Conservation (phyloP, 1,140 invertebrate species). For the Aleiodes sp. region DNA sequence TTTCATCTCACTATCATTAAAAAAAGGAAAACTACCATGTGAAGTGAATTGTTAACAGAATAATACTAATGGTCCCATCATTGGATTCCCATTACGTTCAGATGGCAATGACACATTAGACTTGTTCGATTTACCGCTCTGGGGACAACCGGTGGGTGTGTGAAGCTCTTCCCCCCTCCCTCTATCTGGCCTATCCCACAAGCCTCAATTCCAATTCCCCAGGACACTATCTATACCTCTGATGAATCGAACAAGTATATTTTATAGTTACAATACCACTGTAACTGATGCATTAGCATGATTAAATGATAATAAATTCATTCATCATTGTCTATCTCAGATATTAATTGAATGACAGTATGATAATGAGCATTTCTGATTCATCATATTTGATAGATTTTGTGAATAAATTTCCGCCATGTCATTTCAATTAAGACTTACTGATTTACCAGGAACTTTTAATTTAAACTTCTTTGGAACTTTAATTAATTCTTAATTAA, state of each 20-base stretch:
- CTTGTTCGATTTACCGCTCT: neutral
- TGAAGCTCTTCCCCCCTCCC: neutral
- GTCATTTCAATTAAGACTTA: too few relatives aligned
- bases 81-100: constrained; percentile 4
- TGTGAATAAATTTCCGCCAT: too few relatives aligned
- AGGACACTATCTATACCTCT: neutral
- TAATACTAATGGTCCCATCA: neutral
- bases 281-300: neutral
- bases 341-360: too few relatives aligned
- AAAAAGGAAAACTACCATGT: too few relatives aligned
- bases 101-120: neutral
- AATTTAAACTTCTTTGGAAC: too few relatives aligned
- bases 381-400: too few relatives aligned
- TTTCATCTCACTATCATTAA: too few relatives aligned
- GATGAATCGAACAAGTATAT: constrained; percentile 20
- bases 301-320: constrained; percentile 5
- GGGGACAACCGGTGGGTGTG: neutral
- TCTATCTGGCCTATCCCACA: neutral
- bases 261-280: neutral
- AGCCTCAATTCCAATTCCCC: constrained; percentile 1
- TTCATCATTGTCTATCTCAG: too few relatives aligned
- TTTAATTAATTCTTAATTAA: too few relatives aligned
- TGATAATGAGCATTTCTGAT: too few relatives aligned
- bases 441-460: too few relatives aligned
- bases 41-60: neutral